phyloP scores from a whole-genome alignment of 2,113 vertebrate genomes.

The Gallinago media region DNA sequence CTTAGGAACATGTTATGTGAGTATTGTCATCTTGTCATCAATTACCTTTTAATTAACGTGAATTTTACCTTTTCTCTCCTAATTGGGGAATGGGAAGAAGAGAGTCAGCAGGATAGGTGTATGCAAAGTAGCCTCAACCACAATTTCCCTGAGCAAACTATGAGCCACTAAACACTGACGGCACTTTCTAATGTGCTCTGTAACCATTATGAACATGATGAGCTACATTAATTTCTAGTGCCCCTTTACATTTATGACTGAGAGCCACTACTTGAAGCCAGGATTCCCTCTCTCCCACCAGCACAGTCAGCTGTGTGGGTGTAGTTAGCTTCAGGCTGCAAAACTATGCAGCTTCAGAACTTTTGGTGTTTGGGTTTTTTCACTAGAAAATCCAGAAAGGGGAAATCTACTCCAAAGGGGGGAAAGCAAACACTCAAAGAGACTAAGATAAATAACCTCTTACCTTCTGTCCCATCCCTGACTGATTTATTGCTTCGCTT shows the following conservation, averaged over 20 bases:
- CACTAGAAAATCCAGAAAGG: neutral
- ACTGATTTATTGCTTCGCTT: neutral
- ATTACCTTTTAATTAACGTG: neutral
- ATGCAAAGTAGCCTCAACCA: neutral
- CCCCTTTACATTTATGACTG: neutral
- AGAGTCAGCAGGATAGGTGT: neutral
- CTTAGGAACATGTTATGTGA: neutral
- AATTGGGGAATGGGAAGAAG: neutral
- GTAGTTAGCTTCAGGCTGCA: neutral
- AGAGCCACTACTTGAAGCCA: neutral
- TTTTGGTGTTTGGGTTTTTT: neutral
- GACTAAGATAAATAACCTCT: neutral
- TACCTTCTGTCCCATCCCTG: neutral
- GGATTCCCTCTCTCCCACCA: neutral
- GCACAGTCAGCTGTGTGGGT: neutral
- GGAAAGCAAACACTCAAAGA: neutral
- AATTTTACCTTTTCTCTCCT: neutral
- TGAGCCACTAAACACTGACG: neutral
- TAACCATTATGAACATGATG: neutral
- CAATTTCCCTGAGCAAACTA: neutral
- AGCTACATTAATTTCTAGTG: neutral
- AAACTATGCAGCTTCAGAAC: neutral
- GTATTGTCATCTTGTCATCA: neutral
- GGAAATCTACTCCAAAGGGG: neutral
- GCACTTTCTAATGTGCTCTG: neutral